Evolutionary conservation across 92 coral and sea anemone genomes (phyloP).

Genomic region (Actinostola sp.): DNA sequence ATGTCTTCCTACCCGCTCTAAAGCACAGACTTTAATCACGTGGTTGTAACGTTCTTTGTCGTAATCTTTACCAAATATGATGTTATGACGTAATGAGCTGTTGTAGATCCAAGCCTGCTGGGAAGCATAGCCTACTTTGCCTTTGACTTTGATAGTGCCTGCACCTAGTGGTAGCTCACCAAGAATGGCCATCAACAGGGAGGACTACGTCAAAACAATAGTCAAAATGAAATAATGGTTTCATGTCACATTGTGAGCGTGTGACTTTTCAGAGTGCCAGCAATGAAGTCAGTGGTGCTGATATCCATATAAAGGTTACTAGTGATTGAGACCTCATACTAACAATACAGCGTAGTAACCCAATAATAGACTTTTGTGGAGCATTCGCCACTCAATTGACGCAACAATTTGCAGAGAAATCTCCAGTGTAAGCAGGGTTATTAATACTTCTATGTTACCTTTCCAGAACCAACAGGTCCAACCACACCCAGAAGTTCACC

Average conservation of each 20-base stretch:
- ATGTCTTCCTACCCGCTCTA: slow-evolving; percentile 66
- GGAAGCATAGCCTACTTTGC: slow-evolving; percentile 72
- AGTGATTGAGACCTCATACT: too few relatives aligned
- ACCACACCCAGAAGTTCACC: slow-evolving; percentile 76
- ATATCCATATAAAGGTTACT: too few relatives aligned
- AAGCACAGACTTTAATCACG: slow-evolving; percentile 75
- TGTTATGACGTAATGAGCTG: slow-evolving; percentile 82
- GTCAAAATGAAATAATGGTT: too few relatives aligned
- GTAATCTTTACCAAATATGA: slow-evolving; percentile 73
- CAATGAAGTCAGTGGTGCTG: too few relatives aligned
- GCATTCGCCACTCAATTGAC: too few relatives aligned
- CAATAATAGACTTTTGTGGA: too few relatives aligned
- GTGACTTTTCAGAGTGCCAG: too few relatives aligned
- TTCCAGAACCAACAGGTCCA: slow-evolving; percentile 84
- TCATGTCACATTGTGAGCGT: too few relatives aligned
- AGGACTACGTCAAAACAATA: slow-evolving; percentile 41
- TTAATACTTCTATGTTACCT: slow-evolving; percentile 44
- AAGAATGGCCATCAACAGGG: slow-evolving; percentile 74
- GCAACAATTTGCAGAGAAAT: too few relatives aligned
- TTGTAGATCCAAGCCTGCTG: slow-evolving; percentile 91
- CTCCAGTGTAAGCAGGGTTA: too few relatives aligned
- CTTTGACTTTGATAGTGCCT: slow-evolving; percentile 72
- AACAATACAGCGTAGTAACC: too few relatives aligned
- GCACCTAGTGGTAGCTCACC: slow-evolving; percentile 73
- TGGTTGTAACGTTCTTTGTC: slow-evolving; percentile 60